Conservation (phyloP, 2,888 invertebrate species). For the Leucophora obtusa region DNA sequence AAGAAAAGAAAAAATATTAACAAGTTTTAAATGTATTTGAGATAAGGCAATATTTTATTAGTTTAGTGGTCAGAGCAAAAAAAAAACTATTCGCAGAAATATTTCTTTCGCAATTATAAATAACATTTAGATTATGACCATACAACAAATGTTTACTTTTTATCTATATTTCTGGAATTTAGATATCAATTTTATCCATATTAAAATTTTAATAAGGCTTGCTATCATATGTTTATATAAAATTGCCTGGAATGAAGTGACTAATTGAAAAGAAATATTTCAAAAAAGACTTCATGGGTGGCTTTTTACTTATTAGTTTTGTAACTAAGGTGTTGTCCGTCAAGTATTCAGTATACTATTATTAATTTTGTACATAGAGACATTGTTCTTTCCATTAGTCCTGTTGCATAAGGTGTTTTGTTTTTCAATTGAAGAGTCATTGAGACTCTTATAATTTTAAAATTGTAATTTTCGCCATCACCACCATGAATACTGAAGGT, state of each 20-base stretch:
- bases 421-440: constrained; percentile 11
- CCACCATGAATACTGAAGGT: not conserved
- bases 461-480: not conserved
- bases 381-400: constrained; percentile 1
- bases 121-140: not conserved
- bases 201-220: not conserved
- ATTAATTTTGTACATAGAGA: constrained; percentile 3
- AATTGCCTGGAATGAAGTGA: not conserved
- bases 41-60: not conserved
- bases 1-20: not conserved
- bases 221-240: not conserved
- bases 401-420: constrained; percentile 3
- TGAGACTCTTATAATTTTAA: not conserved
- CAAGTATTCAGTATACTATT: not conserved
- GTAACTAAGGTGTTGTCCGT: not conserved
- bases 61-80: not conserved
- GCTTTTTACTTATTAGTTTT: not conserved
- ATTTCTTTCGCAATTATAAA: not conserved
- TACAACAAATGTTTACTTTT: not conserved
- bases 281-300: not conserved
- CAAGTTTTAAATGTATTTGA: not conserved
- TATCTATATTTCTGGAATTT: too few species aligned
- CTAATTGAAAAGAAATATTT: not conserved
- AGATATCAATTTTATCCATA: not conserved
- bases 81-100: not conserved